Base-by-base conservation (phyloP, 2,113 vertebrate genomes). In the Stictonetta naevosa region DNA sequence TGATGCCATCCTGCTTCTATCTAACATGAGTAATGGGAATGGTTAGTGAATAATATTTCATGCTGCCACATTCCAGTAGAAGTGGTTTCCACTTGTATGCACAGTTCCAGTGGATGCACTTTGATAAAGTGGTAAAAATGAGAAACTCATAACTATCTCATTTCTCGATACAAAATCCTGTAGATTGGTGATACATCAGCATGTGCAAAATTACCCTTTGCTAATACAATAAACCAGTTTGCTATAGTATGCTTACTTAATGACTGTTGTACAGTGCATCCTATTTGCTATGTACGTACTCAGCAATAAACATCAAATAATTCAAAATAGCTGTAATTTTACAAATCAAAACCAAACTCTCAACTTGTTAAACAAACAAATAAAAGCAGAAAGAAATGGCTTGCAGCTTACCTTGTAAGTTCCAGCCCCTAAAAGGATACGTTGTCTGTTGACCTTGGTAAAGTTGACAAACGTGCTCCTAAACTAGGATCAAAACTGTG, bases 21-120 rank as follows among this genome's bases (percentile, higher is more conserved):
- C 91, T 91, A 95, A 84, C 78, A 95, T 96, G 96, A 97, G 81
- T 96, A 97, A 97, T 96, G 91, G 92, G 87, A 91, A 75, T 86
- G 63, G 68, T 94, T 94, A 93, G 74, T 36, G 91, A 93, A 91
- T 88, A 96, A 97, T 97, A 97, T 92, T 96, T 97, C 92, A 96
- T 95, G 21, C 77, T 95, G 94, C 80, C 93, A 97, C 60, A 75
- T 96, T 94, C 84, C 84, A 82, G 88, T 48, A 94, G 80, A 97
- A 96, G 38, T 76, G 34, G 48, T 92, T 95, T 96, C 86, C 69
- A 93, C 64, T 94, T 95, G 83, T 83, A 71, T 90, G 93, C 86
- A 79, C 52, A 21, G 80, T 95, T 96, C 78, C 88, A 95, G 56
- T 92, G 91, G 72, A 80, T 97, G 84, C 81, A 74, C 76, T 97